A percentile compares a stretch with the other conserved stretches of the same genome.
phyloP scores from a whole-genome alignment of 37 sponge, comb jelly and placozoan species.

The Ephydatia muelleri region DNA sequence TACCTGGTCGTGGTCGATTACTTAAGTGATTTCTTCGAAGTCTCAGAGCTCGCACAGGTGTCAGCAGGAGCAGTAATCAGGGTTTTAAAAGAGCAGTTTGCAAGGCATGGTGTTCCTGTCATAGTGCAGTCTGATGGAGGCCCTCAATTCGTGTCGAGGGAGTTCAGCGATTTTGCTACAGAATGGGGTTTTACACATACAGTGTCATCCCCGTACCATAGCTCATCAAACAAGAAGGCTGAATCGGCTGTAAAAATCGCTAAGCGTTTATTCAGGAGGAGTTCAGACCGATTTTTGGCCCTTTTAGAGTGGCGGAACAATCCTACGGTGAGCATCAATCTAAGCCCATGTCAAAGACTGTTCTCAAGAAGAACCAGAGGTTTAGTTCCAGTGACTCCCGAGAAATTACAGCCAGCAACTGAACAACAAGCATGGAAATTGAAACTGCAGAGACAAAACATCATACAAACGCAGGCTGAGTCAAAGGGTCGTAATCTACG shows the following conservation, averaged over 20 bases:
- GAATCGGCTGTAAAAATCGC: slow-evolving; percentile 40
- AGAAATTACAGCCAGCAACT: too few relatives aligned
- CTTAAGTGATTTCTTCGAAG: slow-evolving; percentile 12
- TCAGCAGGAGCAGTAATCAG: slow-evolving; percentile 7
- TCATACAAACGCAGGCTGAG: too few relatives aligned
- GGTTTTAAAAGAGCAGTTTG: slow-evolving; percentile 35
- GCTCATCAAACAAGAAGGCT: slow-evolving; percentile 30
- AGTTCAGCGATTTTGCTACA: slow-evolving; percentile 23
- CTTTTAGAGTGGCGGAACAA: slow-evolving; percentile 68
- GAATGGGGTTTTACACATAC: slow-evolving; percentile 33
- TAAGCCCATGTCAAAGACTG: slow-evolving; percentile 60
- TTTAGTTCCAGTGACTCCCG: neutral
- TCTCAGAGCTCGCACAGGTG: slow-evolving; percentile 7
- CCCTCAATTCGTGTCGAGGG: slow-evolving; percentile 21
- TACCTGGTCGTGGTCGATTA: slow-evolving; percentile 46
- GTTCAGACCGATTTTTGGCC: slow-evolving; percentile 27
- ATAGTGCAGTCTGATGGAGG: slow-evolving; percentile 34
- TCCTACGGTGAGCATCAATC: slow-evolving; percentile 38
- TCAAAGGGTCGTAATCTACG: too few relatives aligned
- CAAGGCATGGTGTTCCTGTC: slow-evolving; percentile 40
- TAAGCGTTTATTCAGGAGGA: slow-evolving; percentile 1
- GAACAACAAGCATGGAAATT: too few relatives aligned
- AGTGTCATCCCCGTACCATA: slow-evolving; percentile 27
- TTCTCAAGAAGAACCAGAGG: slow-evolving; percentile 30
- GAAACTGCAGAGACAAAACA: too few relatives aligned